Evolutionary conservation across 1,140 invertebrate genomes (phyloP), one percentile per base, ranked within the genome.

Genomic region (Drosophila chauvacae): DNA sequence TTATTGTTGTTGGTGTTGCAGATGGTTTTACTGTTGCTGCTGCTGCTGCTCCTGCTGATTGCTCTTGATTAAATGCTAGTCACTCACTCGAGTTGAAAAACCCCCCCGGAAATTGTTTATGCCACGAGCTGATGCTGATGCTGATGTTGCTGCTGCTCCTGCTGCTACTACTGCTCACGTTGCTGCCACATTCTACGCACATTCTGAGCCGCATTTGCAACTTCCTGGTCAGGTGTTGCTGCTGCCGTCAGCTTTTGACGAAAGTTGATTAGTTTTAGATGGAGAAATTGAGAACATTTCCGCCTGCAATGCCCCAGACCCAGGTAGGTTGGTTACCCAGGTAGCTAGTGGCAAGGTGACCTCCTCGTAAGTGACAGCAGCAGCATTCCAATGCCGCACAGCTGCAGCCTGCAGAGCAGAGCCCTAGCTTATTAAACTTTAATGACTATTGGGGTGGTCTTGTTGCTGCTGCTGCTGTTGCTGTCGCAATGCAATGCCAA

Each of bases 1-100:
- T 9, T 58, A 70, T 35, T 35, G 11, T 11, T 35, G 33, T 35
- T 35, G 33, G 11, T 35, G 11, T 35, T 39, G 37, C 14, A 16
- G 14, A 6, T 39, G 37, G 6, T 39, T 39, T 42, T 75, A 50
- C 26, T 75, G 59, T n/a, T 53, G 51, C n/a, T 58, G 45, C 18
- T 26, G 62, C 41, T 55, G 68, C 20, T 44, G 68, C 74, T 68
- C 58, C 62, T 82, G 80, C 79, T 86, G 82, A 86, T 86, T 86
- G 82, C 83, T 86, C 70, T 86, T 86, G 79, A 87, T 87, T 87
- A 82, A 87, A 83, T 80, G 83, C 80, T 87, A 82, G 84, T 88
- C 82, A 86, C 82, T 86, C 84, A 88, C 84, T 86, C 70, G 71
- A 83, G 62, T 64, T 80, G 68, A 73, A 85, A 81, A 65, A 56